A percentile compares a stretch with the other conserved stretches of the same genome.
Evolutionary conservation across 1,140 invertebrate species (phyloP).

Genomic region (Cheumatopsyche charites): DNA sequence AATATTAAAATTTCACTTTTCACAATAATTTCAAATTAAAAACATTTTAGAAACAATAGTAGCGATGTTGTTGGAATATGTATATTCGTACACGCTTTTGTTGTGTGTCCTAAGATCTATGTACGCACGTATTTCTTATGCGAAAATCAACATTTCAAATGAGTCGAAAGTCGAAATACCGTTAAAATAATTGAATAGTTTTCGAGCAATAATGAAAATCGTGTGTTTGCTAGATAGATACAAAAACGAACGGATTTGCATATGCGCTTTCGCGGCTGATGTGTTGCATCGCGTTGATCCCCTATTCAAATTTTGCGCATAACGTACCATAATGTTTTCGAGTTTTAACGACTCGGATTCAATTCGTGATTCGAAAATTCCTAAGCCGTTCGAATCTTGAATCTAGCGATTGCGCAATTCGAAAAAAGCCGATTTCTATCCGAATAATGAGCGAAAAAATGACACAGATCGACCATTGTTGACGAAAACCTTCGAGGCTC

Average conservation of each 20-base stretch:
- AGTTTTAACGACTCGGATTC: no score
- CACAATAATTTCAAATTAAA: no score
- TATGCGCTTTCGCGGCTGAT: background rate
- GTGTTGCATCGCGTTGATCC: background rate
- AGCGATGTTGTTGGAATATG: no score
- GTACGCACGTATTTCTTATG: conserved; percentile 18
- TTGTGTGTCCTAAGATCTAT: no score
- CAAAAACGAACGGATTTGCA: background rate
- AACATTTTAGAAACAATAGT: no score
- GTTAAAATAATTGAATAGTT: conserved; percentile 40
- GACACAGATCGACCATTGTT: background rate
- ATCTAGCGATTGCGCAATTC: conserved; percentile 5
- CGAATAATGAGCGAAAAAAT: background rate
- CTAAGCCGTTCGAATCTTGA: no score
- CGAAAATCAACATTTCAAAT: conserved; percentile 40
- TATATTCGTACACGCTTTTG: no score
- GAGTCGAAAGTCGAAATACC: conserved; percentile 34
- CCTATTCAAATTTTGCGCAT: no score
- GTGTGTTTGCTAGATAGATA: background rate
- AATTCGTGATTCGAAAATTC: no score
- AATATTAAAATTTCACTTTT: no score
- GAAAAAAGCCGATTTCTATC: conserved; percentile 16
- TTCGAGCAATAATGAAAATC: conserved; percentile 22
- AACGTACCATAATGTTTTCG: no score
- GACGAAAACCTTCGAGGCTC: background rate